Evolutionary conservation across 1,140 invertebrate species (phyloP).

Genomic region (Leptinotarsa lineolata): DNA sequence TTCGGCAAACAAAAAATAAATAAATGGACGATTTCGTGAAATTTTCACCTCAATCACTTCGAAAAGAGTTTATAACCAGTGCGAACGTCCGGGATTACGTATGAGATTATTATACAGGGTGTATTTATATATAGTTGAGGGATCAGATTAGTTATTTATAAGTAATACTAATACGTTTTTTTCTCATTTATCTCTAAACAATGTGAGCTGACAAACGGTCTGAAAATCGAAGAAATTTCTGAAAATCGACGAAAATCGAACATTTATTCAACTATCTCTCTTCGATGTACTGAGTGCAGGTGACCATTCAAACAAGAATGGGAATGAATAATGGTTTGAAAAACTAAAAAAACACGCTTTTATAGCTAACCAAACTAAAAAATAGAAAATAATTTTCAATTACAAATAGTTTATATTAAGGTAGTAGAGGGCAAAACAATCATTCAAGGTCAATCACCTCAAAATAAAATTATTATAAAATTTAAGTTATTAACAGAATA

Average conservation of each 20-base stretch:
- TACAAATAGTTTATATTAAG: too few species aligned
- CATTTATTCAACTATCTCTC: background rate
- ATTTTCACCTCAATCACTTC: conserved; percentile 17
- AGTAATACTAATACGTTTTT: background rate
- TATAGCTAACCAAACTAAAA: too few species aligned
- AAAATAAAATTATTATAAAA: too few species aligned
- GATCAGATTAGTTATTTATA: background rate
- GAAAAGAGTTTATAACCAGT: background rate
- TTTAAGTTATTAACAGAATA: too few species aligned
- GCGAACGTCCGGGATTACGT: background rate
- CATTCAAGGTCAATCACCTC: too few species aligned
- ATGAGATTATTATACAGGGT: background rate
- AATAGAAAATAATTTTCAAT: too few species aligned
- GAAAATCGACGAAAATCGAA: background rate
- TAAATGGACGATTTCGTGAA: conserved; percentile 1
- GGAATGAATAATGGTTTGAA: too few species aligned
- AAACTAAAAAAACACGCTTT: too few species aligned
- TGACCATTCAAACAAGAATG: too few species aligned
- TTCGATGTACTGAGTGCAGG: too few species aligned
- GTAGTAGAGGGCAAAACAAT: too few species aligned
- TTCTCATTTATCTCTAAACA: background rate
- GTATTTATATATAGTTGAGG: background rate
- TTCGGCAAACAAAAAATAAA: conserved; percentile 11
- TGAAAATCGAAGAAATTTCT: background rate
- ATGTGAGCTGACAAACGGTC: too few species aligned